Evolutionary conservation across 2,888 invertebrate genomes (phyloP).

Genomic region (Quadroppia sp.): DNA sequence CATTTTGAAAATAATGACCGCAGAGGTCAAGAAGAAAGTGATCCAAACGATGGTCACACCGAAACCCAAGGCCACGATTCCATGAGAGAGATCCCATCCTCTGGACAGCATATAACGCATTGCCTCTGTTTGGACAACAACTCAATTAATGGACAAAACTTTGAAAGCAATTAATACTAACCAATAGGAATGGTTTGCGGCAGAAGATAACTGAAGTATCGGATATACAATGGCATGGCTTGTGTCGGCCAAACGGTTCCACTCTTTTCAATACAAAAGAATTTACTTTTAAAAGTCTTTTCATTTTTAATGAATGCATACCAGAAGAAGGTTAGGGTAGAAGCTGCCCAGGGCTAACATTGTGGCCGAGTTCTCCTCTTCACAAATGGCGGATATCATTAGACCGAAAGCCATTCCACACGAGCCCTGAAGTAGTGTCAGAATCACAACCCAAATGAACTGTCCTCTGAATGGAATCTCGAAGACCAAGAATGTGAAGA

Average conservation of each 20-base stretch:
- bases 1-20: slow-evolving; percentile 41
- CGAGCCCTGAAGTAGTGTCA: slow-evolving; percentile 82
- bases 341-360: slow-evolving; percentile 75
- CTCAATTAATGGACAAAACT: neutral
- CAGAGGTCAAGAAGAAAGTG: slow-evolving; percentile 50
- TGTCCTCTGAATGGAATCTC: slow-evolving; percentile 85
- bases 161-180: slow-evolving; percentile 49
- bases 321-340: slow-evolving; percentile 75
- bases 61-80: slow-evolving; percentile 69
- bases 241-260: slow-evolving; percentile 97
- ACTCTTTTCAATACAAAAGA: neutral
- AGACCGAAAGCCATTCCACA: slow-evolving; percentile 92
- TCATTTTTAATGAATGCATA: neutral
- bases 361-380: slow-evolving; percentile 48
- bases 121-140: too few relatives aligned
- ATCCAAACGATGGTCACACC: slow-evolving; percentile 75
- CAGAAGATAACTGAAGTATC: slow-evolving; percentile 65
- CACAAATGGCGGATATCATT: slow-evolving; percentile 46
- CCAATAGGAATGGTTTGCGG: slow-evolving; percentile 76
- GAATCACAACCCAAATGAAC: slow-evolving; percentile 72
- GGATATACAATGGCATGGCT: slow-evolving; percentile 80
- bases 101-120: slow-evolving; percentile 70
- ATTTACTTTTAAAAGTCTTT: neutral
- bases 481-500: slow-evolving; percentile 86
- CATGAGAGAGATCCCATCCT: slow-evolving; percentile 65